Conservation (phyloP, 1,140 invertebrate genomes). For the Megalopta genalis region DNA sequence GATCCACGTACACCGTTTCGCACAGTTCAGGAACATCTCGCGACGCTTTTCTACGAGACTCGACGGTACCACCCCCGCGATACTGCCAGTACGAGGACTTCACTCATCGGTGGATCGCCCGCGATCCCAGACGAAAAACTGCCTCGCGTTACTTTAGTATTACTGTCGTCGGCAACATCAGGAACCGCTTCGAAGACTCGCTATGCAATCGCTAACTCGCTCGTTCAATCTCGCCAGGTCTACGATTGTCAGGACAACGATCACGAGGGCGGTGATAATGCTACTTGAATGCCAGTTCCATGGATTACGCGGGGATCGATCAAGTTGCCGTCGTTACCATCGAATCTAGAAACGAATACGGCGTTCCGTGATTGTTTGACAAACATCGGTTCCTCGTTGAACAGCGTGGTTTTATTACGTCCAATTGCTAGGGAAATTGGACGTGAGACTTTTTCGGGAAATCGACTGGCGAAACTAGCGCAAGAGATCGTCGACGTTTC, state of each 20-base stretch:
- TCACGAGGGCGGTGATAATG: too few relatives aligned
- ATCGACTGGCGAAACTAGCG: too few relatives aligned
- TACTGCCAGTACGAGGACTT: constrained; percentile 51
- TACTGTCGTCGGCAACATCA: constrained; percentile 25
- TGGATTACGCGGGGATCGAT: background rate
- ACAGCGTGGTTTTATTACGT: background rate
- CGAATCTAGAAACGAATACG: background rate
- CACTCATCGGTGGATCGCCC: background rate
- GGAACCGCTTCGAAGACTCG: constrained; percentile 19
- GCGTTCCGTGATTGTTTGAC: constrained; percentile 3
- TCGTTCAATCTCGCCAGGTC: background rate
- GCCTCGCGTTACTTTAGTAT: constrained; percentile 55
- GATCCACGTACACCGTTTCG: background rate
- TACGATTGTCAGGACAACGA: too few relatives aligned
- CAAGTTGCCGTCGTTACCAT: background rate
- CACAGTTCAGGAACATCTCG: background rate
- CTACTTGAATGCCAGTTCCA: background rate
- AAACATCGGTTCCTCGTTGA: background rate
- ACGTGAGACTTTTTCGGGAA: too few relatives aligned
- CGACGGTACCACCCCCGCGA: constrained; percentile 5
- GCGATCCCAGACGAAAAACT: constrained; percentile 38
- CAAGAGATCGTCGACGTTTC: too few relatives aligned
- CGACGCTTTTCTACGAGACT: constrained; percentile 44
- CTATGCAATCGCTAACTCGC: constrained; percentile 10
- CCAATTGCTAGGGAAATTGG: too few relatives aligned